Conservation (phyloP, 1,140 invertebrate genomes). For the Platorchestia sp. region DNA sequence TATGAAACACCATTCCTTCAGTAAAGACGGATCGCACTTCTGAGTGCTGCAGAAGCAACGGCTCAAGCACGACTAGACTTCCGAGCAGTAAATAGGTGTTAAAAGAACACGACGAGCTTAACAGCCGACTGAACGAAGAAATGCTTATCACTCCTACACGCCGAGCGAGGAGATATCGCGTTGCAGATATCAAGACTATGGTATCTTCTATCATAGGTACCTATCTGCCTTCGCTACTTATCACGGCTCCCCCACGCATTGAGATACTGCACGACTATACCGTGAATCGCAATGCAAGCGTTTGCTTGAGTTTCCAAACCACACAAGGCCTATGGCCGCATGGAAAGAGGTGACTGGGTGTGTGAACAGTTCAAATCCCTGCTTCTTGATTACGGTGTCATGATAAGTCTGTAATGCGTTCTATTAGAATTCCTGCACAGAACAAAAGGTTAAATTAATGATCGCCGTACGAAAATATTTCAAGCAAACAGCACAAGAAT, state of each 20-base stretch:
- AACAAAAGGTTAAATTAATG: background rate
- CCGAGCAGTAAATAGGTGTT: background rate
- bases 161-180: background rate
- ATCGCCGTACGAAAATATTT: background rate
- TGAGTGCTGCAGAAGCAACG: background rate
- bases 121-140: background rate
- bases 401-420: background rate
- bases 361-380: background rate
- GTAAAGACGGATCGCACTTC: background rate
- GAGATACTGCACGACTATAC: background rate
- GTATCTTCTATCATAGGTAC: background rate
- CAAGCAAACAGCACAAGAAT: background rate
- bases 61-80: background rate
- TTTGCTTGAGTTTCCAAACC: background rate
- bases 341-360: background rate
- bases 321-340: background rate
- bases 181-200: background rate
- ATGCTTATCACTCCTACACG: background rate
- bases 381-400: background rate
- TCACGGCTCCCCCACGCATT: background rate
- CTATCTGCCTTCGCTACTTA: background rate
- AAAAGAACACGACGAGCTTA: background rate
- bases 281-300: background rate
- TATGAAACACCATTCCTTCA: background rate
- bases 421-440: background rate